Percentiles rank a stretch among this genome's conserved stretches.
These are phyloP conservation scores for Unio pictorum DNA, from an alignment of 2,888 invertebrate genomes.

Conservation along the genomic window DNA sequence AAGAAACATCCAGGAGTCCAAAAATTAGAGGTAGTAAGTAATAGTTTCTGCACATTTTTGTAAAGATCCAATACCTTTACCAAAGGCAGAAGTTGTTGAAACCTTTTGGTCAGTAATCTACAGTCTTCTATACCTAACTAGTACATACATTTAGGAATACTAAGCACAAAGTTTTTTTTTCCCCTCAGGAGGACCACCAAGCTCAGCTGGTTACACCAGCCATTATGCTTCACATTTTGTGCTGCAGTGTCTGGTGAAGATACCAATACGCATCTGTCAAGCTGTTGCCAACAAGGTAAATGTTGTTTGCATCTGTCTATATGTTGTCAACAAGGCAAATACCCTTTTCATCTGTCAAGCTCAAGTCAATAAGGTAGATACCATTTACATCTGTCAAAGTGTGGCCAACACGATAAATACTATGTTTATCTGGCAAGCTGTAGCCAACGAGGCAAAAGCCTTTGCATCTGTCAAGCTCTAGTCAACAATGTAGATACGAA, in stretches of 20 bases:
- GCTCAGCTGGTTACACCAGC: not conserved
- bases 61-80: too few relatives aligned
- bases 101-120: too few relatives aligned
- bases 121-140: too few relatives aligned
- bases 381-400: not conserved
- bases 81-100: too few relatives aligned
- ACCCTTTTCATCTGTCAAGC: conserved; percentile 27
- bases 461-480: conserved; percentile 32
- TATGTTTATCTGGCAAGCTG: not conserved
- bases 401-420: not conserved
- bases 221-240: conserved; percentile 49
- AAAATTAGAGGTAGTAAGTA: too few relatives aligned
- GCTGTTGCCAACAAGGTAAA: conserved; percentile 52
- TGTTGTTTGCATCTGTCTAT: not conserved
- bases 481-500: conserved; percentile 46
- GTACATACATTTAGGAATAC: too few relatives aligned
- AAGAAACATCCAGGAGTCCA: too few relatives aligned
- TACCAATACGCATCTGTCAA: conserved; percentile 51
- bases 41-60: too few relatives aligned
- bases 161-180: not conserved
- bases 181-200: conserved; percentile 14
- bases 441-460: not conserved
- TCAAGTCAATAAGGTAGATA: conserved; percentile 48
- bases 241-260: conserved; percentile 43
- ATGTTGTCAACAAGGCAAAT: not conserved